Percentiles rank a stretch among this genome's conserved stretches.
Evolutionary conservation across 2,113 vertebrate species (phyloP).

Genomic region (Mobula birostris): DNA sequence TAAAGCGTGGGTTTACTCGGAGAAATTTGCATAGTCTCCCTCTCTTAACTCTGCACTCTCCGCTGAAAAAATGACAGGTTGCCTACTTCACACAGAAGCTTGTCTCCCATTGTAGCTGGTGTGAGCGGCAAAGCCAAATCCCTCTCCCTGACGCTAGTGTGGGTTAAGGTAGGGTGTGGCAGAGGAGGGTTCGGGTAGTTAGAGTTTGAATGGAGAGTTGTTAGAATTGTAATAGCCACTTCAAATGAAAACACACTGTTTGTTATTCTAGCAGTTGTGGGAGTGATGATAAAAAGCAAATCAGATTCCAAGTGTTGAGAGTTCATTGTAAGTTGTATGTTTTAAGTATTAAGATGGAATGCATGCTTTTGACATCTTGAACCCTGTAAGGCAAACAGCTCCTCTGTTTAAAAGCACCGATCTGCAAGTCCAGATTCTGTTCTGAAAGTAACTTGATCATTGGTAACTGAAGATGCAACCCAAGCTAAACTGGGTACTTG

Average conservation of each 20-base stretch:
- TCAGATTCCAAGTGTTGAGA: slow-evolving; percentile 16
- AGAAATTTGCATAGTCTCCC: too few species aligned
- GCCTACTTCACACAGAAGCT: neutral
- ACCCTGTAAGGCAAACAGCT: neutral
- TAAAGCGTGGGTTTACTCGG: too few species aligned
- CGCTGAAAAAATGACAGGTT: neutral
- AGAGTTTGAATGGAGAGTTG: neutral
- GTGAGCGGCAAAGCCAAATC: neutral
- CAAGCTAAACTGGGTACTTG: neutral
- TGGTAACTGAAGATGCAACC: neutral
- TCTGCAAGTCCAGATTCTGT: neutral
- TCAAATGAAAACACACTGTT: too few species aligned
- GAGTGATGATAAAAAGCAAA: neutral
- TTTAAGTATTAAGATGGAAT: slow-evolving; percentile 30
- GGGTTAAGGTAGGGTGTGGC: neutral
- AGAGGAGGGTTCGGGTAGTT: neutral
- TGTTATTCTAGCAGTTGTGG: neutral
- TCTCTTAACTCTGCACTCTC: neutral
- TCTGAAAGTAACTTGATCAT: neutral
- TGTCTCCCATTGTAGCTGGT: neutral
- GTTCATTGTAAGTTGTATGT: neutral
- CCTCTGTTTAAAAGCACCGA: neutral
- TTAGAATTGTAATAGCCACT: neutral
- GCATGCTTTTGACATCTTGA: neutral
- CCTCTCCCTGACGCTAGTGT: neutral